Evolutionary conservation across 2,888 invertebrate species (phyloP), one percentile per base, ranked within the genome.

Genomic region (Melangyna quadrimaculata): DNA sequence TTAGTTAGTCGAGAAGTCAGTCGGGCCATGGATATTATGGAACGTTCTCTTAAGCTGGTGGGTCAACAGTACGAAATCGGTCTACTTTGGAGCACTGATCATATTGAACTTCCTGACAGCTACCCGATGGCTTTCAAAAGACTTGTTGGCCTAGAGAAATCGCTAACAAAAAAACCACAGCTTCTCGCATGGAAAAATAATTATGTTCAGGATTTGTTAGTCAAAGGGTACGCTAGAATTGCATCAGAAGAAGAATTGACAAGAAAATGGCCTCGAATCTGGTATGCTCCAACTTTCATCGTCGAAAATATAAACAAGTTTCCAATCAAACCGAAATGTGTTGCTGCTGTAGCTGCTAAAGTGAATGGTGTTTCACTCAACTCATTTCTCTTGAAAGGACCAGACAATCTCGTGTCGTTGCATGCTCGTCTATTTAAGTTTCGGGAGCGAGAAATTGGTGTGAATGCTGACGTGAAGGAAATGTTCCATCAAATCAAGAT

Each of bases 251-350:
- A 69, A 9, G 79, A 84, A 12, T n/a, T 73, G 7, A 3, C 61
- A 57, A 73, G 40, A 45, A 51, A 40, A 1, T 61, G 78, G 27
- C 22, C 72, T 10, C 75, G 77, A 65, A 83, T 78, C 2, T 89
- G 88, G 89, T 89, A 89, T 61, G 35, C 89, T 1, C 89, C 89
- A 3, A 88, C 88, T 32, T 89, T 82, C 14, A 57, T 61, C 3
- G 79, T 78, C 0, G 45, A 29, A 19, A 87, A 86, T 22, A 55
- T 65, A 14, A 80, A 74, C 14, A 83, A 78, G 2, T 0, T 61
- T 3, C 80, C 78, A 57, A 51, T 37, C 7, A 80, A 83, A 53
- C 19, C 77, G 14, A 51, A 73, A 32, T 24, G 73, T 35, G 74
- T 81, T 6, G 70, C 59, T 35, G 78, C 73, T 59, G 81, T 71